These are phyloP conservation scores for Sander vitreus DNA, from an alignment of 2,113 vertebrate genomes.

Conservation along the genomic window DNA sequence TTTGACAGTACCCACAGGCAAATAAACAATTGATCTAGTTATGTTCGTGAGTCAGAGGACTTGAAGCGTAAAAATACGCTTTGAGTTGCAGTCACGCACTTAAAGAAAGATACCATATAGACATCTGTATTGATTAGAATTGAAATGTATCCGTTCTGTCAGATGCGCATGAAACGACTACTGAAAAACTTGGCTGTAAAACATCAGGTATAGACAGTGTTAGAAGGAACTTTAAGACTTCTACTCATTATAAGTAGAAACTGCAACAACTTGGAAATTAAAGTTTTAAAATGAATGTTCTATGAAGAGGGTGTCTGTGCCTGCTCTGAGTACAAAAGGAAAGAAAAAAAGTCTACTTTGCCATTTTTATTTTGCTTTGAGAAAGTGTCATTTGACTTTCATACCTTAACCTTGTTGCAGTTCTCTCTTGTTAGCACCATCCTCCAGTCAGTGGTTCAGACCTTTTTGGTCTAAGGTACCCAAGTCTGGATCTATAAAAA, in stretches of 20 bases:
- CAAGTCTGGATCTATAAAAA: too few relatives aligned
- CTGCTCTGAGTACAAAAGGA: not conserved
- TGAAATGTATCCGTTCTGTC: not conserved
- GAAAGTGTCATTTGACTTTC: too few relatives aligned
- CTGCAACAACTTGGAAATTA: not conserved
- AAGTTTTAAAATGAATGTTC: not conserved
- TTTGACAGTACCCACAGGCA: not conserved
- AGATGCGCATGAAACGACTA: not conserved
- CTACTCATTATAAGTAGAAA: not conserved
- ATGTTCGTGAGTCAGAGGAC: not conserved
- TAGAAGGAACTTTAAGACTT: not conserved
- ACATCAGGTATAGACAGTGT: not conserved
- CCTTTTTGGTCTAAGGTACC: too few relatives aligned
- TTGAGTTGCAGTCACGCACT: not conserved
- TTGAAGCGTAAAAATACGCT: not conserved
- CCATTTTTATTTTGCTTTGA: not conserved
- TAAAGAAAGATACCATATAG: not conserved
- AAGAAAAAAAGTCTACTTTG: not conserved
- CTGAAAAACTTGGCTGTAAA: not conserved
- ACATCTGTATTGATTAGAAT: conserved; percentile 2
- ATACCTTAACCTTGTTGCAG: too few relatives aligned
- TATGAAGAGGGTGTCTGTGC: not conserved
- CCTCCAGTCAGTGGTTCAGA: too few relatives aligned
- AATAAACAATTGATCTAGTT: not conserved
- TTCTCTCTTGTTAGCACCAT: too few relatives aligned